phyloP scores from a whole-genome alignment of 2,888 invertebrate species.

The Halocaridina rubra region DNA sequence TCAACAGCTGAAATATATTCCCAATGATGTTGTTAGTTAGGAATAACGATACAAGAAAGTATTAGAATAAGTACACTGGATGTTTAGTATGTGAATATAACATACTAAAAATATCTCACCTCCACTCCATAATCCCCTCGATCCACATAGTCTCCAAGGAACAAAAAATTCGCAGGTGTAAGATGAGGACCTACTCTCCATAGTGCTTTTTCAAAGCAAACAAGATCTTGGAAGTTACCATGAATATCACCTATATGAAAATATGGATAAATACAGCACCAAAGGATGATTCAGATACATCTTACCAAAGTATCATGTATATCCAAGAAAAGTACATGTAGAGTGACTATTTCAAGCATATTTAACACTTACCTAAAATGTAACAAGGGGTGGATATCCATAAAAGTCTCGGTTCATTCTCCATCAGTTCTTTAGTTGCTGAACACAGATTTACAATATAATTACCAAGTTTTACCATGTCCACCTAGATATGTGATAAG shows the following conservation, averaged over 20 bases:
- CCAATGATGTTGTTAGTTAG: too few relatives aligned
- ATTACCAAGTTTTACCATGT: slow-evolving; percentile 66
- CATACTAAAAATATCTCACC: too few relatives aligned
- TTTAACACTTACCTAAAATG: slow-evolving; percentile 70
- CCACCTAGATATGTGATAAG: slow-evolving; percentile 19
- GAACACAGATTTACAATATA: slow-evolving; percentile 72
- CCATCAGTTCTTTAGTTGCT: slow-evolving; percentile 71
- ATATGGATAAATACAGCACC: too few relatives aligned
- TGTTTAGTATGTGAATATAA: too few relatives aligned
- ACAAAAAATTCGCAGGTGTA: slow-evolving; percentile 76
- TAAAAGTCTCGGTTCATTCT: slow-evolving; percentile 72
- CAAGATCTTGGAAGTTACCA: slow-evolving; percentile 78
- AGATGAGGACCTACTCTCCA: slow-evolving; percentile 78
- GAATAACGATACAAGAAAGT: too few relatives aligned
- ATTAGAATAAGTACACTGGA: too few relatives aligned
- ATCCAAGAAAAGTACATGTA: too few relatives aligned
- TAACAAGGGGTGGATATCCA: slow-evolving; percentile 73
- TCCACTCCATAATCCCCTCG: slow-evolving; percentile 78
- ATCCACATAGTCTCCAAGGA: slow-evolving; percentile 84
- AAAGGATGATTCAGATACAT: too few relatives aligned
- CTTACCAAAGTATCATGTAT: too few relatives aligned
- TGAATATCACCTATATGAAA: slow-evolving; percentile 77
- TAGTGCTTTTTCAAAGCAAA: slow-evolving; percentile 77
- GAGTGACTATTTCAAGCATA: too few relatives aligned
- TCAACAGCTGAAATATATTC: too few relatives aligned